Evolutionary conservation across 2,888 invertebrate genomes (phyloP).

Genomic region (Cheilosia vulpina): DNA sequence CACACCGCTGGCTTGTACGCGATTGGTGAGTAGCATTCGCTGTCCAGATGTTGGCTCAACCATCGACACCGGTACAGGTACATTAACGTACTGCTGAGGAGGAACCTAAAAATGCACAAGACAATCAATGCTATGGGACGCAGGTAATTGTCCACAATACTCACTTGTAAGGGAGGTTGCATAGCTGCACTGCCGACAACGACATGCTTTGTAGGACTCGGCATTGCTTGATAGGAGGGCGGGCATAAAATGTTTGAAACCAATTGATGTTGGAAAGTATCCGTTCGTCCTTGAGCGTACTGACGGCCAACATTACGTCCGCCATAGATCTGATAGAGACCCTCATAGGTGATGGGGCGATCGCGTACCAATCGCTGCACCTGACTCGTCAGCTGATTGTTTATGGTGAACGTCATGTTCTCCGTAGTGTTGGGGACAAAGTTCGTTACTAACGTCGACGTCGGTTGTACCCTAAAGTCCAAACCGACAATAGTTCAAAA

Average conservation of each 20-base stretch:
- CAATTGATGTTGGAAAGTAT: slow-evolving; percentile 95
- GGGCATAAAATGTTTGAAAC: slow-evolving; percentile 97
- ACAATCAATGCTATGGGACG: background rate
- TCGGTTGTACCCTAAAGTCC: slow-evolving; percentile 82
- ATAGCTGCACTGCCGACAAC: slow-evolving; percentile 85
- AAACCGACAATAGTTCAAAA: background rate
- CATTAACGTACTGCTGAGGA: slow-evolving; percentile 93
- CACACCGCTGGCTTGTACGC: slow-evolving; percentile 83
- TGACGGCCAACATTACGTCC: slow-evolving; percentile 88
- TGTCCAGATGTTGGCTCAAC: slow-evolving; percentile 93
- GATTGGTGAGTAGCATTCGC: slow-evolving; percentile 89
- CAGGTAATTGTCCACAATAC: slow-evolving; percentile 3
- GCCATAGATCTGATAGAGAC: slow-evolving; percentile 87
- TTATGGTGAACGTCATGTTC: slow-evolving; percentile 96
- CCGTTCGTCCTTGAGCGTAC: slow-evolving; percentile 88
- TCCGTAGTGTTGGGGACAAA: slow-evolving; percentile 91
- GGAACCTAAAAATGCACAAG: slow-evolving; percentile 84
- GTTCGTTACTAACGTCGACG: slow-evolving; percentile 88
- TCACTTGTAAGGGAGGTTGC: slow-evolving; percentile 83
- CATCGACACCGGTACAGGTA: slow-evolving; percentile 92
- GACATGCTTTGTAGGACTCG: slow-evolving; percentile 86
- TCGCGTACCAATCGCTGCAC: slow-evolving; percentile 89
- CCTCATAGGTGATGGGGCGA: slow-evolving; percentile 90
- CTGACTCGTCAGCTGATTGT: slow-evolving; percentile 92
- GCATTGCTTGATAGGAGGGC: slow-evolving; percentile 93